phyloP scores from a whole-genome alignment of 2,888 invertebrate species.

The Netelia fuscicornis region DNA sequence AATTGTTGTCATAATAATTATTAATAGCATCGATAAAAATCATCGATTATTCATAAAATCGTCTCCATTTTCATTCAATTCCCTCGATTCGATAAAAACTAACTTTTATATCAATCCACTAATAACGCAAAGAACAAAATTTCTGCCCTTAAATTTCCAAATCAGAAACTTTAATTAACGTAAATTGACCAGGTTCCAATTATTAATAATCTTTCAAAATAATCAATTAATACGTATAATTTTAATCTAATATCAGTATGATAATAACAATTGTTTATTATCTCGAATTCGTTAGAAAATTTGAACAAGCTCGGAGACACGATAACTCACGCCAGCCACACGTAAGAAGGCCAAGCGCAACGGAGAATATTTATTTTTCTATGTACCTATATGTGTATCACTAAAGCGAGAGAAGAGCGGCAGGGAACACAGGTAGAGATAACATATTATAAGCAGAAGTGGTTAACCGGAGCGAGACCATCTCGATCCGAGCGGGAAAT shows the following conservation, averaged over 20 bases:
- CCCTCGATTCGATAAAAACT: background rate
- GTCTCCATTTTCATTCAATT: background rate
- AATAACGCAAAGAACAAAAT: too few relatives aligned
- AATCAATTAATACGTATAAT: too few relatives aligned
- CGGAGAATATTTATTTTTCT: conserved; percentile 16
- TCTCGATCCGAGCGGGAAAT: conserved; percentile 64
- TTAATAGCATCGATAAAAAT: background rate
- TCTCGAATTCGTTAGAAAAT: background rate
- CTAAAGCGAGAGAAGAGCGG: conserved; percentile 5
- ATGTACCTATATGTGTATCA: conserved; percentile 11
- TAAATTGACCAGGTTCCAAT: too few relatives aligned
- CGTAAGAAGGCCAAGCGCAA: conserved; percentile 61
- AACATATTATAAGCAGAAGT: conserved; percentile 63
- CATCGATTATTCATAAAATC: background rate
- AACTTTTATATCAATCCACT: too few relatives aligned
- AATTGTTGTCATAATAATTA: background rate
- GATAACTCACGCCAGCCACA: conserved; percentile 38
- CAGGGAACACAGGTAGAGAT: conserved; percentile 55
- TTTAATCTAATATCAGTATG: background rate
- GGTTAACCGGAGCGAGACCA: conserved; percentile 69
- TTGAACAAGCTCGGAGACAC: conserved; percentile 32
- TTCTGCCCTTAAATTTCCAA: too few relatives aligned
- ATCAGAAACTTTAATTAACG: too few relatives aligned
- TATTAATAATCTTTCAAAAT: too few relatives aligned
- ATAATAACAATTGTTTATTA: background rate